Base-by-base conservation (phyloP, 2,797 vertebrate species). In the Sebastes oblongus region DNA sequence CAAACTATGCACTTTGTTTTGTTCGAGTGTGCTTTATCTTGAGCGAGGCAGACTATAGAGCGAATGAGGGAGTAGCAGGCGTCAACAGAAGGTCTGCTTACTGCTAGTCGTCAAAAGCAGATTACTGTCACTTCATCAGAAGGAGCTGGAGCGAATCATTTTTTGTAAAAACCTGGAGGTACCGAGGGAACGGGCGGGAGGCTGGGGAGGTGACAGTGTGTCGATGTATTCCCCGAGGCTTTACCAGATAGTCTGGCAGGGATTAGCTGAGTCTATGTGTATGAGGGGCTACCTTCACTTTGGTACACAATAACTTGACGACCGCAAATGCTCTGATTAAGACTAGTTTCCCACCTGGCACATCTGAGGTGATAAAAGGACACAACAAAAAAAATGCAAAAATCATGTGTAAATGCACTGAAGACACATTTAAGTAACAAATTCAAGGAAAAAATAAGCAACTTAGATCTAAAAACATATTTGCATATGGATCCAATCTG, bases 41-140 rank as follows among this genome's bases (percentile, higher is more conserved):
- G 60, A 68, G 68, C 77, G 69, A 75, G 74, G 64, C 60, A 74
- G 60, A 36, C 61, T 22, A 3, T 60, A 81, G 61, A 84, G 68
- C 80, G 77, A 82, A 77, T 34, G 66, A 71, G 59, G 59, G 77
- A 79, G 87, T 70, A 79, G 60, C 75, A 75, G 75, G 75, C 73
- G 36, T 86, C 77, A 83, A 78, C 82, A 83, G 78, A 64, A 62
- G 80, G 83, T 90, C 85, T 80, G 77, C 65, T 60, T 24, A 71
- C 82, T 69, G 67, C 88, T 68, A 20, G 66, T 83, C 66, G 75
- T 91, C 86, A 91, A 86, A 90, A 88, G 87, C 59, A 86, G 84
- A 88, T 92, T 93, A 93, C 87, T 86, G 84, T 85, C 83, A 88
- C 75, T 80, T 89, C 89, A 92, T 94, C 92, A 86, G 86, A 86